A percentile compares a stretch with the other conserved stretches of the same genome.
These are phyloP conservation scores for Rambutsinella grinnellia DNA, from an alignment of 2,888 invertebrate species.

Conservation along the genomic window DNA sequence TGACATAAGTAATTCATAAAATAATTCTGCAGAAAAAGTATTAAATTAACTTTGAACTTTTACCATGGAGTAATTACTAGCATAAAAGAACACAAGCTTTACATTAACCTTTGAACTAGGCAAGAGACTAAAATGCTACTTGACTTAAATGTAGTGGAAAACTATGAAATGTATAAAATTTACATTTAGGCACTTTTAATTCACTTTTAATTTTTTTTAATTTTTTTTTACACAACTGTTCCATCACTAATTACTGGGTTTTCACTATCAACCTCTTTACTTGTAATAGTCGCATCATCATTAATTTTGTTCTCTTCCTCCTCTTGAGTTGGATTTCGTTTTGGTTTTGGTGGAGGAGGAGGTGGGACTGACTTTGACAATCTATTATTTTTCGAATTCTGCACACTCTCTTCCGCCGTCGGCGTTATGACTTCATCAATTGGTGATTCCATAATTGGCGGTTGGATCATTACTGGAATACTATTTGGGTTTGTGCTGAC, in stretches of 20 bases:
- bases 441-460: conserved; percentile 24
- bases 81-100: too few species aligned
- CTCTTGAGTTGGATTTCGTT: conserved; percentile 14
- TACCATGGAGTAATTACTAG: too few species aligned
- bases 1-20: too few species aligned
- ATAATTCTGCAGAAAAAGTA: too few species aligned
- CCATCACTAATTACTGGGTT: conserved; percentile 7
- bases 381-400: too few species aligned
- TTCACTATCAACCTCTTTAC: neutral
- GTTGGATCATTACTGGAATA: neutral
- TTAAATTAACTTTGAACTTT: too few species aligned
- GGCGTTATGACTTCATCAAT: conserved; percentile 40
- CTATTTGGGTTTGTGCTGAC: neutral
- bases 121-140: too few species aligned
- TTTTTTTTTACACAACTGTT: conserved; percentile 28
- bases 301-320: neutral
- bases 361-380: conserved; percentile 14
- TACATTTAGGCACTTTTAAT: too few species aligned
- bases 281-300: neutral
- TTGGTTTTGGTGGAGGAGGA: conserved; percentile 34
- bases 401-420: too few species aligned
- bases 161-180: neutral
- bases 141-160: neutral
- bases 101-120: too few species aligned
- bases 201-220: neutral